Evolutionary conservation across 2,888 invertebrate genomes (phyloP), one percentile per base, ranked within the genome.

Genomic region (Dicyrtoma fusca): DNA sequence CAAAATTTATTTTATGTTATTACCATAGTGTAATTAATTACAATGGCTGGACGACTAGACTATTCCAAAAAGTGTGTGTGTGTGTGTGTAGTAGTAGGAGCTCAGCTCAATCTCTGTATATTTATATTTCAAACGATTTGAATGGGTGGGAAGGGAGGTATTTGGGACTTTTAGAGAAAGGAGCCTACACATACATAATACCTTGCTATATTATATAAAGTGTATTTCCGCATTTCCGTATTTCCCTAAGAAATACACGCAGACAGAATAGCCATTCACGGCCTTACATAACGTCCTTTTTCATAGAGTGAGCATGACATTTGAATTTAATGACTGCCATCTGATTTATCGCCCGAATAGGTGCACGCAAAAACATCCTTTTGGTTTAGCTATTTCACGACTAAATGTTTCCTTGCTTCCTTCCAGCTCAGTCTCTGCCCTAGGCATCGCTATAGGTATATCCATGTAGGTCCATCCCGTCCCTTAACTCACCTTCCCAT

Each of bases 261-360:
- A 34, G 34, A 5, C 34, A 34, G 34, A 34, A n/a, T n/a, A n/a
- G n/a, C n/a, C n/a, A n/a, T n/a, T n/a, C n/a, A n/a, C n/a, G n/a
- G 34, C 34, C 8, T 34, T 34, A 34, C 34, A 8, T 34, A 34
- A 34, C 34, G 8, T 34, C 34, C 34, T 34, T 34, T 34, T 34
- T 34, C 34, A 34, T 34, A 34, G 19, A 8, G 1, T 8, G 55
- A 8, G 23, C 23, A 21, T 55, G 55, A 21, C 55, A 55, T 55
- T 19, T 19, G 55, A 55, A 55, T 21, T 55, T 55, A 55, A 55
- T 55, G 55, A 55, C 55, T 23, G 21, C 23, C 55, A 55, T 55
- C 55, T 55, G 55, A 55, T 55, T 55, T 55, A 55, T 55, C 55
- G 23, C 55, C 14, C 21, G 55, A 34, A 34, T 34, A 34, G 34